A percentile compares a stretch with the other conserved stretches of the same genome.
Evolutionary conservation across 1,140 invertebrate species (phyloP).

Genomic region (Lordiphosa clarofinis): DNA sequence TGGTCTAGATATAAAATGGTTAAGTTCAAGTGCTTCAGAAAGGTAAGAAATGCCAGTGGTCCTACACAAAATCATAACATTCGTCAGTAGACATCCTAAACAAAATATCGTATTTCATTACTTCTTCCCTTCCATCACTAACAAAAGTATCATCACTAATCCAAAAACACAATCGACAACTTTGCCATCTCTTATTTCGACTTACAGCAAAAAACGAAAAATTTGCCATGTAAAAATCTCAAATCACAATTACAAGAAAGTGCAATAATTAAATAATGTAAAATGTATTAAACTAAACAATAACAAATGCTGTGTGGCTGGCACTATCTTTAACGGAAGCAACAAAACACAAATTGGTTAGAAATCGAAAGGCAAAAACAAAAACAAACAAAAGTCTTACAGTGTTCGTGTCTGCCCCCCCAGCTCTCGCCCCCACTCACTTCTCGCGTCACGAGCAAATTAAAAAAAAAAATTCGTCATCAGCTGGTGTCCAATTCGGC

Average conservation of each 20-base stretch:
- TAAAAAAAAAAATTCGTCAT: slow-evolving; percentile 70
- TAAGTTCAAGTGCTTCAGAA: too few relatives aligned
- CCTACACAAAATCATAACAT: too few relatives aligned
- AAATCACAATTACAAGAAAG: slow-evolving; percentile 22
- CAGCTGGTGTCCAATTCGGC: slow-evolving; percentile 53
- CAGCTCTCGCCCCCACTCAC: slow-evolving; percentile 8
- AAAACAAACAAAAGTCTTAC: slow-evolving; percentile 42
- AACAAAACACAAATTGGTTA: neutral
- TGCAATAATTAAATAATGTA: slow-evolving; percentile 37
- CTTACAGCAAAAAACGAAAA: slow-evolving; percentile 34
- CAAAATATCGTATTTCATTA: too few relatives aligned
- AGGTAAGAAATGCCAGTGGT: too few relatives aligned
- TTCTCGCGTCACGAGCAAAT: slow-evolving; percentile 13
- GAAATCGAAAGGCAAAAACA: slow-evolving; percentile 10
- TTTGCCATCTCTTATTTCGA: slow-evolving; percentile 20
- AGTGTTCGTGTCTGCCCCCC: slow-evolving; percentile 11
- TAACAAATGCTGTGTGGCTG: slow-evolving; percentile 21
- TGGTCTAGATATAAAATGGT: too few relatives aligned
- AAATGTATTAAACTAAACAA: slow-evolving; percentile 20
- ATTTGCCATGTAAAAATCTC: slow-evolving; percentile 40
- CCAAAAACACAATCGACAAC: slow-evolving; percentile 6
- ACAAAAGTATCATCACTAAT: slow-evolving; percentile 11
- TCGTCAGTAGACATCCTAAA: too few relatives aligned
- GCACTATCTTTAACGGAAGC: slow-evolving; percentile 3
- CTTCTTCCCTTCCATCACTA: too few relatives aligned